Conservation (phyloP, 1,140 invertebrate species). For the Hycleus phaleratus region DNA sequence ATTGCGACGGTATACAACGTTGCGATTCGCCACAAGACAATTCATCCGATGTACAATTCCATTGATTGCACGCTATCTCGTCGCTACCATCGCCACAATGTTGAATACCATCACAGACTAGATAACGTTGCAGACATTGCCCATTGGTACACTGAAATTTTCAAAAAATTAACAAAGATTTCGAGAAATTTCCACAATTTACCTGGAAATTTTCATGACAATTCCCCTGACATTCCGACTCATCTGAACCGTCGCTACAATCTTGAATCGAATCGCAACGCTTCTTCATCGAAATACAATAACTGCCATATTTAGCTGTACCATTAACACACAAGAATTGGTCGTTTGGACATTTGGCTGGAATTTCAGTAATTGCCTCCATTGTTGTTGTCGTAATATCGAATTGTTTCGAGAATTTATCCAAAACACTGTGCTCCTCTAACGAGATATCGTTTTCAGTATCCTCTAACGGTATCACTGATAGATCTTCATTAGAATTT, state of each 20-base stretch:
- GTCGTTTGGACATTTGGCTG: slow-evolving; percentile 49
- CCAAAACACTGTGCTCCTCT: slow-evolving; percentile 27
- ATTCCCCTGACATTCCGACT: slow-evolving; percentile 49
- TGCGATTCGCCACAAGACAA: slow-evolving; percentile 42
- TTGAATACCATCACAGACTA: slow-evolving; percentile 65
- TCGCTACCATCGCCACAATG: slow-evolving; percentile 66
- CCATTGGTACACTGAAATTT: slow-evolving; percentile 54
- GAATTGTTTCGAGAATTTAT: slow-evolving; percentile 16
- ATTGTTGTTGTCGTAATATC: neutral
- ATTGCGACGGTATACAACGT: slow-evolving; percentile 51
- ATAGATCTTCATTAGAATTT: slow-evolving; percentile 10
- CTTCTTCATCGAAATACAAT: slow-evolving; percentile 48
- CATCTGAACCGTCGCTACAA: slow-evolving; percentile 58
- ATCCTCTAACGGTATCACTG: slow-evolving; percentile 14
- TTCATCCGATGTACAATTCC: slow-evolving; percentile 53
- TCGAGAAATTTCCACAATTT: slow-evolving; percentile 3
- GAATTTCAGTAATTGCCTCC: slow-evolving; percentile 25
- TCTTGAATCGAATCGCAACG: slow-evolving; percentile 56
- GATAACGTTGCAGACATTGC: slow-evolving; percentile 59
- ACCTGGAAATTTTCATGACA: slow-evolving; percentile 47
- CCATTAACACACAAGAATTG: slow-evolving; percentile 57
- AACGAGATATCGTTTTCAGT: slow-evolving; percentile 25
- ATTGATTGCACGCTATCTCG: slow-evolving; percentile 54
- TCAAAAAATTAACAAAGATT: slow-evolving; percentile 1
- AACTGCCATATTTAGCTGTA: slow-evolving; percentile 48